Conservation (phyloP, 2,113 vertebrate species). For the Thamnophis sirtalis region DNA sequence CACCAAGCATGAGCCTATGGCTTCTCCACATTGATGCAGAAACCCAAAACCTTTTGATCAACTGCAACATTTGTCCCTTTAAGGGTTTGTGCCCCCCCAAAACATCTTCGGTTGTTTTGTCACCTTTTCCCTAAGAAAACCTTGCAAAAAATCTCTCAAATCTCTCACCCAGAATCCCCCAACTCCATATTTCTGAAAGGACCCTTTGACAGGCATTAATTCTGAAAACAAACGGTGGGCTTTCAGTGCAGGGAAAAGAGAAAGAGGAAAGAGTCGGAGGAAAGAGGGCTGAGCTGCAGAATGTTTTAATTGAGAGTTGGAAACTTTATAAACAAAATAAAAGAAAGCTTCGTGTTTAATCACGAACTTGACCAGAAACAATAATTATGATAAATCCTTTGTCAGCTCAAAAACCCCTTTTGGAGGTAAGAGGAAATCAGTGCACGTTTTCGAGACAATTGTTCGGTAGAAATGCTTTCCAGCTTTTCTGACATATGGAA, state of each 20-base stretch:
- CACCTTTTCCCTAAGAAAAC: background rate
- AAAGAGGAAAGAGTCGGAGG: slow-evolving; percentile 10
- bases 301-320: slow-evolving; percentile 69
- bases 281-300: slow-evolving; percentile 38
- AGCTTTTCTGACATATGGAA: slow-evolving; percentile 61
- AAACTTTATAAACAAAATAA: slow-evolving; percentile 69
- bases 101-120: background rate
- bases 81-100: background rate
- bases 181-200: slow-evolving; percentile 24
- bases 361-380: slow-evolving; percentile 54
- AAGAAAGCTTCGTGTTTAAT: slow-evolving; percentile 63
- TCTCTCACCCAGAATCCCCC: slow-evolving; percentile 26
- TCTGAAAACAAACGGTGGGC: slow-evolving; percentile 56
- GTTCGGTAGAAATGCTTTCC: slow-evolving; percentile 61
- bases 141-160: slow-evolving; percentile 48
- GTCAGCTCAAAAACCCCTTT: slow-evolving; percentile 67
- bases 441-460: slow-evolving; percentile 59
- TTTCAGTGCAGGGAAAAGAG: slow-evolving; percentile 27
- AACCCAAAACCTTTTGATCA: background rate
- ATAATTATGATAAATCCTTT: slow-evolving; percentile 78
- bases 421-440: slow-evolving; percentile 68
- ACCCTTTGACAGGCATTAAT: slow-evolving; percentile 70
- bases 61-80: slow-evolving; percentile 47
- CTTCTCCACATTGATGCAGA: background rate
- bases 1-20: background rate